A percentile compares a stretch with the other conserved stretches of the same genome.
Evolutionary conservation across 2,888 invertebrate species (phyloP).

Genomic region (Pecten maximus): DNA sequence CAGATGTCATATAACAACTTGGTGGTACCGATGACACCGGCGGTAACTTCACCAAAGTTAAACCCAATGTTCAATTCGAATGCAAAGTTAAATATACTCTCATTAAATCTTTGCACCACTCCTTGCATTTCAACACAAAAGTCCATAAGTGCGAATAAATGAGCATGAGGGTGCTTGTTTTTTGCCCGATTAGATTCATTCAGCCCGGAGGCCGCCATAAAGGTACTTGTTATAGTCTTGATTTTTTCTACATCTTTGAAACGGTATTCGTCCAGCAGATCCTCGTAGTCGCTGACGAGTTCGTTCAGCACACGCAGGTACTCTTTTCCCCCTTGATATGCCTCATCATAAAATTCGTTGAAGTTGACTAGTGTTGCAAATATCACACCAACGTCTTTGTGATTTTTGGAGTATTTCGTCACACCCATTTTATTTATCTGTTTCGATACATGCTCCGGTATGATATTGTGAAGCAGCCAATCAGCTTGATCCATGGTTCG

Average conservation of each 20-base stretch:
- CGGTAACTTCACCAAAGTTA: constrained; percentile 97
- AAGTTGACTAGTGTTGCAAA: constrained; percentile 98
- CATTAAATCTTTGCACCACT: constrained; percentile 80
- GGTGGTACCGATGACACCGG: constrained; percentile 96
- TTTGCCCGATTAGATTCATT: constrained; percentile 90
- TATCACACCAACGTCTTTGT: constrained; percentile 94
- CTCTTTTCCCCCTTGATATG: constrained; percentile 96
- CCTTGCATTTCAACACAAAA: constrained; percentile 95
- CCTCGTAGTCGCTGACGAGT: constrained; percentile 97
- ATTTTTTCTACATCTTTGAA: constrained; percentile 97
- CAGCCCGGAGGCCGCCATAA: constrained; percentile 98
- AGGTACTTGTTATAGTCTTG: constrained; percentile 96
- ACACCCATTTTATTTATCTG: constrained; percentile 93
- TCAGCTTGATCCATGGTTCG: constrained; percentile 97
- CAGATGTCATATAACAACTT: constrained; percentile 98
- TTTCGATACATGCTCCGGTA: constrained; percentile 95
- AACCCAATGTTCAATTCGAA: constrained; percentile 88
- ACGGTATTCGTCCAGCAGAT: constrained; percentile 91
- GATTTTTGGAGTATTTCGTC: constrained; percentile 93
- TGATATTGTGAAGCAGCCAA: constrained; percentile 97
- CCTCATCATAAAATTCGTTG: constrained; percentile 98
- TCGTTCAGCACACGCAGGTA: constrained; percentile 97
- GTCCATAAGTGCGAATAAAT: constrained; percentile 94
- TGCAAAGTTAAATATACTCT: constrained; percentile 82
- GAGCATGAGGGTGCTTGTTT: constrained; percentile 88